Evolutionary conservation across 2,797 vertebrate genomes (phyloP).

Genomic region (Heterohyrax brucei): DNA sequence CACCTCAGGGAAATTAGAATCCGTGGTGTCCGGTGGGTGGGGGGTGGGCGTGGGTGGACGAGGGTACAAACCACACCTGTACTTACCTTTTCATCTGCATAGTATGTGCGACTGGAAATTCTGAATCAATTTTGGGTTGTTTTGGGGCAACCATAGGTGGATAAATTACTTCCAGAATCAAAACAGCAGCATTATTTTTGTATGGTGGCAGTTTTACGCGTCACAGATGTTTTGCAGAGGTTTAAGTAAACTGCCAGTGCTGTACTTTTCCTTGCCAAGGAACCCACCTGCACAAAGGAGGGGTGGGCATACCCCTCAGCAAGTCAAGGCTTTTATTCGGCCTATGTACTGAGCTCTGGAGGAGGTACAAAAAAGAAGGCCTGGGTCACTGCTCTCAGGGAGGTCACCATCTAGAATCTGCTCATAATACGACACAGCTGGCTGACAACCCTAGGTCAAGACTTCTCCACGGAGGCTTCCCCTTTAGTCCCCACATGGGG

Average conservation of each 20-base stretch:
- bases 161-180: conserved; percentile 17
- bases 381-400: neutral
- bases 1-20: too few species aligned
- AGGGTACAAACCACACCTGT: too few species aligned
- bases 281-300: neutral
- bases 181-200: neutral
- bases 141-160: neutral
- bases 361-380: too few species aligned
- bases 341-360: rapidly evolving
- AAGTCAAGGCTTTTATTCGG: neutral
- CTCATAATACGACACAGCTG: too few species aligned
- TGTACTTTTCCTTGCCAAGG: neutral
- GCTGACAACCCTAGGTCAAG: neutral
- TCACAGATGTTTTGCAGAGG: neutral
- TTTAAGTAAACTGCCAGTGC: neutral
- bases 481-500: neutral
- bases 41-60: too few species aligned
- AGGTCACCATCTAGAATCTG: neutral
- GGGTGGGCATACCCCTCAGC: rapidly evolving
- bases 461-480: neutral
- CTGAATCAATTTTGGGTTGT: neutral
- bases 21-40: too few species aligned
- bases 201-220: neutral
- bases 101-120: neutral
- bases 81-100: neutral